Percentiles rank a stretch among this genome's conserved stretches.
Evolutionary conservation across 2,797 vertebrate species (phyloP).

Genomic region (Bufotes viridis): DNA sequence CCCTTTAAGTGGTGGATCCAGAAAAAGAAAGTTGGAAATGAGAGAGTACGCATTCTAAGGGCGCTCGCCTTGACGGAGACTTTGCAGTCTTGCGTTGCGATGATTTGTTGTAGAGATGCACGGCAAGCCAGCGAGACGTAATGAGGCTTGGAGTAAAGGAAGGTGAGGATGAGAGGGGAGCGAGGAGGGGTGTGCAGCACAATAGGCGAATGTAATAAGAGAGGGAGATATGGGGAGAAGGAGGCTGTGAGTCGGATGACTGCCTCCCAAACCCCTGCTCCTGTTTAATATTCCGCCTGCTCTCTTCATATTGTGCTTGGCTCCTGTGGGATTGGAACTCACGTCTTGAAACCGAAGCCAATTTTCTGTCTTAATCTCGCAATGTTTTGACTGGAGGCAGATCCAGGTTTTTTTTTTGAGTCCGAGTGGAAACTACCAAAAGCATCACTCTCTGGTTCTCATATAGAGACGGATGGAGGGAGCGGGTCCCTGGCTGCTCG

Average conservation of each 20-base stretch:
- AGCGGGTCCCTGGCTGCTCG: slow-evolving; percentile 2
- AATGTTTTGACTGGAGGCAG: slow-evolving; percentile 89
- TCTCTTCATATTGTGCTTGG: slow-evolving; percentile 79
- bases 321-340: slow-evolving; percentile 82
- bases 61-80: background rate
- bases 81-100: background rate
- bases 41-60: background rate
- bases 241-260: slow-evolving; percentile 60
- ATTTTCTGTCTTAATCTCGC: slow-evolving; percentile 81
- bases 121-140: slow-evolving; percentile 14
- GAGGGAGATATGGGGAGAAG: slow-evolving; percentile 35
- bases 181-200: slow-evolving; percentile 32
- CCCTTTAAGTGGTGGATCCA: too few relatives aligned
- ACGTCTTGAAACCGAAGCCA: slow-evolving; percentile 84
- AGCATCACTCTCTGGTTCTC: slow-evolving; percentile 70
- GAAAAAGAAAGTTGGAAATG: background rate
- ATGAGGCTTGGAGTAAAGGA: slow-evolving; percentile 32
- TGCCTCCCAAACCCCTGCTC: slow-evolving; percentile 73
- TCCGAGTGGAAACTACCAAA: slow-evolving; percentile 81
- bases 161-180: slow-evolving; percentile 35
- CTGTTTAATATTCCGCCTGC: slow-evolving; percentile 79
- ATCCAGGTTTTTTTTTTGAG: slow-evolving; percentile 74
- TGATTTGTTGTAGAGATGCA: slow-evolving; percentile 31
- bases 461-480: slow-evolving; percentile 62
- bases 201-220: slow-evolving; percentile 46